A percentile compares a stretch with the other conserved stretches of the same genome.
Conservation (phyloP, 2,797 vertebrate genomes). For the Danio jaintianensis region DNA sequence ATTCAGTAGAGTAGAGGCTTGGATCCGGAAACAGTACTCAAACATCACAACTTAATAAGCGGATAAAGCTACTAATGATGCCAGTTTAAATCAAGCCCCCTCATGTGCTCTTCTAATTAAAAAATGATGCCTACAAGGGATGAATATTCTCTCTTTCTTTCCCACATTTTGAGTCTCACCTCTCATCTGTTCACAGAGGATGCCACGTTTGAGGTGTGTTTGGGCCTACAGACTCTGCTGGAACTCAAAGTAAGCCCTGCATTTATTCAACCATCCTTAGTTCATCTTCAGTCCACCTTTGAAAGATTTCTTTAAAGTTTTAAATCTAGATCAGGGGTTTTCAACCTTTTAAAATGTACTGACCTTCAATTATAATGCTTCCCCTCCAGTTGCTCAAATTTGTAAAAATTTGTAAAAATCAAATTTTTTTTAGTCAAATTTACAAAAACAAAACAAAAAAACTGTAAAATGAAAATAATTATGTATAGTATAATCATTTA, state of each 20-base stretch:
- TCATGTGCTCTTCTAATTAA: not conserved
- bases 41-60: too few relatives aligned
- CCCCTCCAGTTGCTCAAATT: not conserved
- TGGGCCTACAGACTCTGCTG: slow-evolving; percentile 89
- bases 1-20: too few relatives aligned
- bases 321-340: not conserved
- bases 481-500: too few relatives aligned
- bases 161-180: slow-evolving; percentile 35
- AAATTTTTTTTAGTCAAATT: too few relatives aligned
- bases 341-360: not conserved
- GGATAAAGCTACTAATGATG: slow-evolving; percentile 7
- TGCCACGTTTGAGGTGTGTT: slow-evolving; percentile 85
- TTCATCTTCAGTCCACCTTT: not conserved
- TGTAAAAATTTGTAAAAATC: not conserved
- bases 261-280: not conserved
- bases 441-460: too few relatives aligned
- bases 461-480: too few relatives aligned
- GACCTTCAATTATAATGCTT: not conserved
- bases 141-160: slow-evolving; percentile 37
- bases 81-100: not conserved
- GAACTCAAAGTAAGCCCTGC: slow-evolving; percentile 87
- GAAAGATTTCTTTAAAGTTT: not conserved
- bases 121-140: slow-evolving; percentile 5
- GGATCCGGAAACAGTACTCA: too few relatives aligned
- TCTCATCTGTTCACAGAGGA: slow-evolving; percentile 78